Percentiles rank a stretch among this genome's conserved stretches.
These are phyloP conservation scores for Sminthopsis crassicaudata DNA, from an alignment of 2,113 vertebrate genomes.

Conservation along the genomic window DNA sequence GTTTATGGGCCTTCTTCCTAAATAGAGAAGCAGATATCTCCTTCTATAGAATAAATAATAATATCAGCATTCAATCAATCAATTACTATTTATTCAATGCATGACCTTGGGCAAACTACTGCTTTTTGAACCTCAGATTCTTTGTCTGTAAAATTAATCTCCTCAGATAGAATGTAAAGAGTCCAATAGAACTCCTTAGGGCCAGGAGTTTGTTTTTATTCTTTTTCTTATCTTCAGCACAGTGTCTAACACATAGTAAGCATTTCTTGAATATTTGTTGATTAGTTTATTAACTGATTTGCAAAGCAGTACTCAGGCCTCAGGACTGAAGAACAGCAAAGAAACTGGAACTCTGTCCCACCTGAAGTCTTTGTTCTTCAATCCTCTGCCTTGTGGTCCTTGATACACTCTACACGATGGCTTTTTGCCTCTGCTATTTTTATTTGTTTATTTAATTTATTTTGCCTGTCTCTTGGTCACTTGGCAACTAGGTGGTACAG, in stretches of 20 bases:
- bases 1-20: not conserved
- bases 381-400: not conserved
- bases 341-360: not conserved
- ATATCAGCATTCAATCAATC: not conserved
- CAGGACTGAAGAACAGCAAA: not conserved
- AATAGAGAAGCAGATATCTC: not conserved
- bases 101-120: not conserved
- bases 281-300: not conserved
- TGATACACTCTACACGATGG: not conserved
- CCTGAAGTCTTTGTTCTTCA: not conserved
- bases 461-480: not conserved
- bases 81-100: not conserved
- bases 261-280: not conserved
- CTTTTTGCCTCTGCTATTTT: not conserved
- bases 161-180: not conserved
- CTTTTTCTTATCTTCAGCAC: not conserved
- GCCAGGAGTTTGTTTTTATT: not conserved
- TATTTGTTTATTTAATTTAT: not conserved
- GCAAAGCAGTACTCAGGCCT: not conserved
- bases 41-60: not conserved
- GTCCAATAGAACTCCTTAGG: too few species aligned
- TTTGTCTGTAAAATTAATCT: not conserved
- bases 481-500: not conserved
- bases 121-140: not conserved
- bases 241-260: not conserved